Conservation (phyloP, 2,888 invertebrate genomes). For the Mesorhabditis spiculigera region DNA sequence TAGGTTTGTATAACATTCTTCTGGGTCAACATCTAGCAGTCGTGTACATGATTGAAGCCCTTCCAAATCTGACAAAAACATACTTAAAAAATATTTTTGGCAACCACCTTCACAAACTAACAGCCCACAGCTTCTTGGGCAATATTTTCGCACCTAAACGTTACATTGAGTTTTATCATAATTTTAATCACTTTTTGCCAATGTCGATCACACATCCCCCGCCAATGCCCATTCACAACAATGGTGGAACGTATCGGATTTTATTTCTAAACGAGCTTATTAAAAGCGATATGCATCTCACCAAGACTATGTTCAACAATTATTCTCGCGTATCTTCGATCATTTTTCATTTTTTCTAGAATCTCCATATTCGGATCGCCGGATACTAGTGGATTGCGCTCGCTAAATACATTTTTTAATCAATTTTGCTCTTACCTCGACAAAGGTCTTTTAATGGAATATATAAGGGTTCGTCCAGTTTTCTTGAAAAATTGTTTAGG, state of each 20-base stretch:
- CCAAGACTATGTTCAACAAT: not conserved
- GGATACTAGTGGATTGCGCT: not conserved
- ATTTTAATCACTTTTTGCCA: constrained; percentile 24
- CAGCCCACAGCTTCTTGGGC: constrained; percentile 28
- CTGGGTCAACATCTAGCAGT: constrained; percentile 25
- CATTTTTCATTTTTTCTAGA: constrained; percentile 1
- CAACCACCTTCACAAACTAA: constrained; percentile 30
- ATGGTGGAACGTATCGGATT: not conserved
- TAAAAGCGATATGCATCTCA: not conserved
- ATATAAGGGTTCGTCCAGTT: not conserved
- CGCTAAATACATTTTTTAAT: not conserved
- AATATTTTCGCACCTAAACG: constrained; percentile 15
- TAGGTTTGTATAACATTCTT: constrained; percentile 23
- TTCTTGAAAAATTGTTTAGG: not conserved
- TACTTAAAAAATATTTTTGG: not conserved
- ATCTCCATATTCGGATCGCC: not conserved
- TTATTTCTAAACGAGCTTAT: not conserved
- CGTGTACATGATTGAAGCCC: constrained; percentile 27
- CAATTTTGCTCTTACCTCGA: not conserved
- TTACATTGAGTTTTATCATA: not conserved
- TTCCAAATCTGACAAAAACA: constrained; percentile 21
- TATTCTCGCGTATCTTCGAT: not conserved
- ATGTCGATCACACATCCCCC: constrained; percentile 28
- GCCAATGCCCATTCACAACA: constrained; percentile 36
- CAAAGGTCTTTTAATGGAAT: not conserved